Conservation (phyloP, 2,797 vertebrate species). For the Leontopithecus rosalia region DNA sequence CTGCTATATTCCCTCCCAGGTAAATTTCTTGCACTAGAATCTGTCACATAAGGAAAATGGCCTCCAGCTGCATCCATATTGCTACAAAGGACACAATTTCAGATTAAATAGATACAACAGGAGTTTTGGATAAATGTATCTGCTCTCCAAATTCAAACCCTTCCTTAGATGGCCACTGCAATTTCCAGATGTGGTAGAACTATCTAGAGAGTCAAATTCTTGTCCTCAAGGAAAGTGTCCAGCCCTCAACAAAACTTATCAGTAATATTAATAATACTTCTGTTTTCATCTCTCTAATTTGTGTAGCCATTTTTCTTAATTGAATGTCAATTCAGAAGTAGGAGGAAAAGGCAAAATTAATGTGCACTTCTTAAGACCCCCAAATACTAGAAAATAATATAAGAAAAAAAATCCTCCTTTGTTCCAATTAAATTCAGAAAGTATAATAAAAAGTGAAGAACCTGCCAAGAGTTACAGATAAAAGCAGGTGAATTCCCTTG, state of each 20-base stretch:
- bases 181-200: not conserved
- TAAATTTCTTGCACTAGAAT: not conserved
- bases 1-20: not conserved
- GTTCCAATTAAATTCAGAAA: not conserved
- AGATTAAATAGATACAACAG: not conserved
- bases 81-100: too few species aligned
- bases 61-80: too few species aligned
- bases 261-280: not conserved
- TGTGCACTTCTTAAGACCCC: not conserved
- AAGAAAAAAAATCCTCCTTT: not conserved
- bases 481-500: constrained; percentile 30
- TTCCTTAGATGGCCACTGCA: not conserved
- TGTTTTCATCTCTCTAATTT: constrained; percentile 1
- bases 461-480: constrained; percentile 3
- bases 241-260: not conserved
- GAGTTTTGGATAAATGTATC: not conserved
- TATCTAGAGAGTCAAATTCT: not conserved
- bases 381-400: not conserved
- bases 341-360: not conserved
- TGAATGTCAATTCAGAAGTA: constrained; percentile 38
- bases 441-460: not conserved
- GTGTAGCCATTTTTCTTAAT: not conserved
- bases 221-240: not conserved
- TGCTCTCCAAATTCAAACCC: not conserved
- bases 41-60: not conserved